These are phyloP conservation scores for Megaustenia siamemsis DNA, from an alignment of 2,888 invertebrate species.

Conservation along the genomic window DNA sequence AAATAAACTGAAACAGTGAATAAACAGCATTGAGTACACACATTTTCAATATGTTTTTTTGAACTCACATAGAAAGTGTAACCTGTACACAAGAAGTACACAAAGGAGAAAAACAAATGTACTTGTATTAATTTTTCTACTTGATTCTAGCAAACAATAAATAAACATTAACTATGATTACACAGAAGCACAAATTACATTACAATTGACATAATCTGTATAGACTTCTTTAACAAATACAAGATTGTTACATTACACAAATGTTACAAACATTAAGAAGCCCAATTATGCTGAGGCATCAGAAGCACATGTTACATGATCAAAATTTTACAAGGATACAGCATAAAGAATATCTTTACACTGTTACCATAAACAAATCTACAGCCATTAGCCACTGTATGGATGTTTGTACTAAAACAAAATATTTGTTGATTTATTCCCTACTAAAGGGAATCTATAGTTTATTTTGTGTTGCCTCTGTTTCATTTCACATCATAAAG, in stretches of 20 bases:
- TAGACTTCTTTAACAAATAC: background rate
- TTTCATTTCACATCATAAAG: too few species aligned
- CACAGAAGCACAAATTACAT: background rate
- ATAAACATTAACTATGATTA: background rate
- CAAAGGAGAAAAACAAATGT: background rate
- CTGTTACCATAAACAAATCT: background rate
- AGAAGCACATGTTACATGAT: background rate
- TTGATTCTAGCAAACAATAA: background rate
- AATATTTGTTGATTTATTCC: too few species aligned
- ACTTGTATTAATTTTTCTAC: background rate
- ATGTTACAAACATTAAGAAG: conserved; percentile 1
- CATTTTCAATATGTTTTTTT: too few species aligned
- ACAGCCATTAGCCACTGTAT: background rate
- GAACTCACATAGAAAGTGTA: background rate
- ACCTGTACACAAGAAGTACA: background rate
- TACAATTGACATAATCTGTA: background rate
- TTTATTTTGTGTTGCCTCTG: too few species aligned
- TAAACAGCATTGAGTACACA: background rate
- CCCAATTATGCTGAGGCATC: background rate
- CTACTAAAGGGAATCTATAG: too few species aligned
- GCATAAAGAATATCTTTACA: background rate
- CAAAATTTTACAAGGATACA: background rate
- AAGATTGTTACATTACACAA: background rate
- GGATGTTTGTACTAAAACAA: background rate
- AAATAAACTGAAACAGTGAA: background rate